Base-by-base conservation (phyloP, 64 coral and sea anemone genomes). In the Stichodactyla helianthus region DNA sequence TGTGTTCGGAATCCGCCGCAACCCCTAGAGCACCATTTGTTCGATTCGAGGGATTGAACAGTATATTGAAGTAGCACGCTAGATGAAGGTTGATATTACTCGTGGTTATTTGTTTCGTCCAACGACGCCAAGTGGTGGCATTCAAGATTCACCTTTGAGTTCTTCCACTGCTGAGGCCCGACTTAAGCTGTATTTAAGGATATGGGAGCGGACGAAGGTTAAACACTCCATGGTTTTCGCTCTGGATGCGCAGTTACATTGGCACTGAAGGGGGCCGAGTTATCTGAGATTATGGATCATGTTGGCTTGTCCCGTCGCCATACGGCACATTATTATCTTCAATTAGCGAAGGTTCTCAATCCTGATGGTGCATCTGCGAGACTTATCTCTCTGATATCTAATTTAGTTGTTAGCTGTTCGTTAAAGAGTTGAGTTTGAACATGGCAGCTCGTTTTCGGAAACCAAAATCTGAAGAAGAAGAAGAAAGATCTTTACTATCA, bases 271-370 rank as follows among this genome's bases (percentile, higher is more conserved):
- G 76, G 87, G 1, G 77, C 51, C 55, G 77, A 88, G 6, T 19
- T 88, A 58, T 27, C 87, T 10, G 87, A 88, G 59, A 88, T 82
- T 26, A 61, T 88, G 87, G 87, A 88, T 35, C 87, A 81, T 10
- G 59, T 88, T 79, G 77, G 77, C 57, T 88, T 71, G 87, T 80
- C 53, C 18, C 25, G 79, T 18, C 52, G 77, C 4, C 87, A 82
- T 50, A 88, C 87, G 35, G 87, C 87, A 6, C 53, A n/a, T 51
- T 55, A 87, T 77, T 87, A 87, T 12, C 25, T 87, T 20, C 85
- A 87, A 31, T 53, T 51, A 26, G 85, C 64, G 14, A 87, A 87
- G 54, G 85, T 87, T 27, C 50, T 79, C 27, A 88, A 79, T 50
- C 74, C 52, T 17, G 54, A 71, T 59, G 74, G 86, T n/a, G 74